Base-by-base conservation (phyloP, 2,797 vertebrate species). In the Eupleurogrammus muticus region DNA sequence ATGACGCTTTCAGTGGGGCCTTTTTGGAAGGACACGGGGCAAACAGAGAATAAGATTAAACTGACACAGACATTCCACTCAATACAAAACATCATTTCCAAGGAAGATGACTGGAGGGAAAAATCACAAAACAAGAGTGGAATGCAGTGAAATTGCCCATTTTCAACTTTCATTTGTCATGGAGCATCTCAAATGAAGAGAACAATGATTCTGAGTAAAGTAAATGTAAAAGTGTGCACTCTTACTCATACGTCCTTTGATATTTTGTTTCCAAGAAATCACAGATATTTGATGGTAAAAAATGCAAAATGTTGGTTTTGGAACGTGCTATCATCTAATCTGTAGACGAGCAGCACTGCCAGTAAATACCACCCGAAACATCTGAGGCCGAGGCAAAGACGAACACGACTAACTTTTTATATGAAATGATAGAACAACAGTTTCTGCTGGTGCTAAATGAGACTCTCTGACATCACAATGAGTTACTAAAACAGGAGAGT, bases 41-140 rank as follows among this genome's bases (percentile, higher is more conserved):
- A 51, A 56, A 61, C 13, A 64, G 24, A 54, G 36, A 67, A 40
- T 20, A 7, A 58, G 28, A 47, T 19, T 65, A n/a, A 44, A 11
- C 38, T 38, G 44, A n/a, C 38, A 28, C 42, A 60, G 17, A 5
- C 20, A 51, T 49, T 47, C 35, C 52, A 66, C 17, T 11, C 9
- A 64, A 53, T 35, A 19, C 3, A 59, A 60, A 80, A 80, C 61
- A 80, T 73, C 52, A 42, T 42, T 42, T 16, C 14, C 16, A 42
- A 17, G 16, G 17, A 42, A 42, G 5, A 42, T 16, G 38, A 13
- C 13, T 40, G 38, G 38, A 40, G 16, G 16, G 13, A 28, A 28
- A 24, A 1, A 4, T n/a, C 3, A 55, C 5, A 32, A 34, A 17
- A n/a, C 16, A 14, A 40, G 38, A 44, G 16, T 16, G 5, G 11